Percentiles rank a stretch among this genome's conserved stretches.
Evolutionary conservation across 2,113 vertebrate genomes (phyloP).

Genomic region (Butorides virescens): DNA sequence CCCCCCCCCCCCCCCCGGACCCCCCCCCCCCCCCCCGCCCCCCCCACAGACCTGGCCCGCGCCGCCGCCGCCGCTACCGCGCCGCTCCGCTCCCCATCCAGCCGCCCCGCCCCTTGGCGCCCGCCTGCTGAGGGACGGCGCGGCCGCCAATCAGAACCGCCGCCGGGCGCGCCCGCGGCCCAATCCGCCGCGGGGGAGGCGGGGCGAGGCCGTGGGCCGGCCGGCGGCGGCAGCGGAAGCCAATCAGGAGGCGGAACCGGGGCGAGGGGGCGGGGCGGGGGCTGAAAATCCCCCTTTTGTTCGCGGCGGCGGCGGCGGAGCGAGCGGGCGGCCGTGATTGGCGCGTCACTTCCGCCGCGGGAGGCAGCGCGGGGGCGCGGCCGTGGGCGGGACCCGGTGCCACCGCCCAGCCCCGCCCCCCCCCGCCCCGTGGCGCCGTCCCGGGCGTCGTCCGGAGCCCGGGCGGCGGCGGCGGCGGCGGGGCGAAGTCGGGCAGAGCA

Average conservation of each 20-base stretch:
- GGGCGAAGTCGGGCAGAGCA: neutral
- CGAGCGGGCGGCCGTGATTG: neutral
- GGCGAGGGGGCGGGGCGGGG: neutral
- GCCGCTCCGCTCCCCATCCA: slow-evolving; percentile 17
- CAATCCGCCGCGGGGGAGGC: neutral
- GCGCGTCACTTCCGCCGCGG: slow-evolving; percentile 44
- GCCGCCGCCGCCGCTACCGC: neutral
- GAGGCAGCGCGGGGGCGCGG: neutral
- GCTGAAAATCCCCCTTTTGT: slow-evolving; percentile 48
- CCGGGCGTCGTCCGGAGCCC: neutral
- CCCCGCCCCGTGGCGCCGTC: too few species aligned
- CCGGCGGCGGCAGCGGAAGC: neutral
- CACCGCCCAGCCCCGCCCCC: neutral
- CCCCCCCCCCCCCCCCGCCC: neutral
- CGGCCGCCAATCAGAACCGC: neutral
- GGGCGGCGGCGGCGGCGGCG: too few species aligned
- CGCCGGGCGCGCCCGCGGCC: fast-evolving
- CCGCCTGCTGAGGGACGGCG: neutral
- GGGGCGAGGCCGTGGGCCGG: neutral
- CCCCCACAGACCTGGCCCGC: neutral
- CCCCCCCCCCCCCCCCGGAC: neutral
- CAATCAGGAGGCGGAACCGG: neutral
- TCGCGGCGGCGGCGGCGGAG: neutral
- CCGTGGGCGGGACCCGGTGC: neutral
- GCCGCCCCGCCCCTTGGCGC: neutral